Conservation (phyloP, 2,797 vertebrate species). For the Myotis planiceps region DNA sequence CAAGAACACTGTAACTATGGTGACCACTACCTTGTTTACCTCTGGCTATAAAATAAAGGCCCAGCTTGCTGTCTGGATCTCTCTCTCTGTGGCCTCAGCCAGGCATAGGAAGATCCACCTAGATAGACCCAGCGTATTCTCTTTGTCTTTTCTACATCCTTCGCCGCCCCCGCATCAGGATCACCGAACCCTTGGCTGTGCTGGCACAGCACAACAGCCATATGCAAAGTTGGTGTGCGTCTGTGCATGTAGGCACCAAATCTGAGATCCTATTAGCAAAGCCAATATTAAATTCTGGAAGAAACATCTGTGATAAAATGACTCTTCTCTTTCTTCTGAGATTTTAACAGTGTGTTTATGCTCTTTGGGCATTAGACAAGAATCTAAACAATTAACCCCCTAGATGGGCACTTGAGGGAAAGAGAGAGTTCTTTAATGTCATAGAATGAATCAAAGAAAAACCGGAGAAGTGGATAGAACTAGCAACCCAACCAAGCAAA, state of each 20-base stretch:
- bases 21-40: no score
- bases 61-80: no score
- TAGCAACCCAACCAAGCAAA: neutral
- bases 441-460: neutral
- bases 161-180: no score
- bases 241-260: neutral
- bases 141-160: no score
- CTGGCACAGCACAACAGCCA: no score
- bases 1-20: no score
- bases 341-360: constrained; percentile 41
- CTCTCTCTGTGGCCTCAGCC: no score
- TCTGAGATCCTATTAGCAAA: neutral
- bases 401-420: neutral
- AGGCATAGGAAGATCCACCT: no score
- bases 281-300: constrained; percentile 56
- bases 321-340: constrained; percentile 8
- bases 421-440: neutral
- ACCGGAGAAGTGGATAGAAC: neutral
- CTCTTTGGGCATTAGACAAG: constrained; percentile 4
- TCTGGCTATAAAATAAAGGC: no score
- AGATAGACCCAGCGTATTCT: no score
- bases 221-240: neutral
- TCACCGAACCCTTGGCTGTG: no score
- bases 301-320: constrained; percentile 51
- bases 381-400: constrained; percentile 16